A percentile compares a stretch with the other conserved stretches of the same genome.
Conservation (phyloP, 2,113 vertebrate genomes). For the Brienomyrus longianalis region DNA sequence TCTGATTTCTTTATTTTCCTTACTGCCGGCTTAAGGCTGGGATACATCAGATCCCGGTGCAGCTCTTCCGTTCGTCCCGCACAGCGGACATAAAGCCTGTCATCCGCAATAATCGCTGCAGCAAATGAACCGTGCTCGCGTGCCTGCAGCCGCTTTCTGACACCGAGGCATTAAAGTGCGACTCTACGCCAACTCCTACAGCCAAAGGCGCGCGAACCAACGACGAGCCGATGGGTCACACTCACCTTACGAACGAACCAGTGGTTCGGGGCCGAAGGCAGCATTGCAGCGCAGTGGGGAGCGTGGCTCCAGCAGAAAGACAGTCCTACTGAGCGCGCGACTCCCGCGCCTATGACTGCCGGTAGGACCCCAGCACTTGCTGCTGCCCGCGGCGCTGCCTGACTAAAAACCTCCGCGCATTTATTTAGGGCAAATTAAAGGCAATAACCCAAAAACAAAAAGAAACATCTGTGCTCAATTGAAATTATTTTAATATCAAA, state of each 20-base stretch:
- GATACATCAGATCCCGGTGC: neutral
- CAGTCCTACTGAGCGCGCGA: slow-evolving; percentile 49
- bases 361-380: slow-evolving; percentile 34
- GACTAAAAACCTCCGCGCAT: neutral
- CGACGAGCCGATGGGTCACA: neutral
- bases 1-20: neutral
- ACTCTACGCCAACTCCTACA: too few species aligned
- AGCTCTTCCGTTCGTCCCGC: too few species aligned
- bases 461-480: neutral
- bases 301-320: too few species aligned
- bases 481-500: neutral
- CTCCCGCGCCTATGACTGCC: slow-evolving; percentile 56
- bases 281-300: slow-evolving; percentile 37
- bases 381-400: slow-evolving; percentile 43
- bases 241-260: slow-evolving; percentile 69
- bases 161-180: neutral
- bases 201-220: neutral
- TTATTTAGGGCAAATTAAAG: neutral
- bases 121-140: neutral
- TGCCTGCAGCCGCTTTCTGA: too few species aligned
- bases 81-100: too few species aligned
- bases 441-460: neutral
- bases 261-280: slow-evolving; percentile 45
- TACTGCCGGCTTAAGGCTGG: neutral
- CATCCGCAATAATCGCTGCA: too few species aligned